Evolutionary conservation across 2,888 invertebrate species (phyloP), one percentile per base, ranked within the genome.

Genomic region (Heliconius ethilla): DNA sequence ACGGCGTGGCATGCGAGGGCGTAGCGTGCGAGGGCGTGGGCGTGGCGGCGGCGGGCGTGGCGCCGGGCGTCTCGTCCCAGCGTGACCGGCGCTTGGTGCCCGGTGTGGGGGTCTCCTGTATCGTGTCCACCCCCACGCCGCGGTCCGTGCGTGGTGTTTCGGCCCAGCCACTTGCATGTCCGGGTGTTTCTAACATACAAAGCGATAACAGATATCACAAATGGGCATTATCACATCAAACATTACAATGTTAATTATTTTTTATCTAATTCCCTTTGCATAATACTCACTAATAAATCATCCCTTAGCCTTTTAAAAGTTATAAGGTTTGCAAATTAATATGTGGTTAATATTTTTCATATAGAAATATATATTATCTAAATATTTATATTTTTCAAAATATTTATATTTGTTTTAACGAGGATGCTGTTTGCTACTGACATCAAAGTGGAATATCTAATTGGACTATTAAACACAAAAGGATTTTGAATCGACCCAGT

Each of bases 11-110:
- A 86, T 96, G 96, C 40, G 96, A 96, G 4, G 97, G 97, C 40
- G 97, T 96, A 87, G 96, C 96, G 87, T 96, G 96, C 7, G 92
- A 95, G 0, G 97, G 97, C 18, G 97, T 96, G 40, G 97, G 97
- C 76, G 97, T 96, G 86, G 97, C 96, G 80, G 96, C 92, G 77
- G 96, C 95, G 0, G 97, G 97, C 75, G 97, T 97, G 22, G 95
- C 94, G 84, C 97, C 97, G 0, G 99, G 99, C 0, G 99, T 99
- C 92, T 99, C 99, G 90, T 99, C 99, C 99, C 99, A 99, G 81
- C 99, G 96, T 78, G 99, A 99, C 77, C 99, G 96, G 1, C 99
- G 96, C 91, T 99, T 99, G 75, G 98, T 98, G 55, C 98, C 98
- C 0, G 99, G 99, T 0, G 99, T 99, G 0, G 99, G 98, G 0